Evolutionary conservation across 2,113 vertebrate genomes (phyloP).

Genomic region (Ptilonorhynchus violaceus): DNA sequence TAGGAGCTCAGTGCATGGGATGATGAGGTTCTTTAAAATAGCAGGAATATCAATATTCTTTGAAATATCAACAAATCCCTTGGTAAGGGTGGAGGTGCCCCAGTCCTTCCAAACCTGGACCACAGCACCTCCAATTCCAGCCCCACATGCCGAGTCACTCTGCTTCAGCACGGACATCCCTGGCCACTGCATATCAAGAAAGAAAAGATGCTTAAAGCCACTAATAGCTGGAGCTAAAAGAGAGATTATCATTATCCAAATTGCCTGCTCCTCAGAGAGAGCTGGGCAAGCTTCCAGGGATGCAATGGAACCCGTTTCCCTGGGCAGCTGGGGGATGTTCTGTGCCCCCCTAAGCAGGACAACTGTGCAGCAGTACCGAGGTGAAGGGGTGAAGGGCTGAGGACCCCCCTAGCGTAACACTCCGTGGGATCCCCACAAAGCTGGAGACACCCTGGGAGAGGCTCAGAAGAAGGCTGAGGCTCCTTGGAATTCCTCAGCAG

Average conservation of each 20-base stretch:
- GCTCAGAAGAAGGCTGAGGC: neutral
- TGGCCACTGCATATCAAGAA: neutral
- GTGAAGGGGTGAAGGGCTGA: neutral
- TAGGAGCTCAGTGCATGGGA: neutral
- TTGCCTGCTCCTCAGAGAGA: neutral
- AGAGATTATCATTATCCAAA: neutral
- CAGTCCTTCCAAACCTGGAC: neutral
- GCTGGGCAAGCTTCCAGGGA: neutral
- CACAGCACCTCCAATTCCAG: neutral
- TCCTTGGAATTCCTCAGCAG: neutral
- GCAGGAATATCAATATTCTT: neutral
- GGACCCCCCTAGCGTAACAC: fast-evolving
- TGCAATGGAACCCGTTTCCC: neutral
- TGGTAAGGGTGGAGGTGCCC: fast-evolving
- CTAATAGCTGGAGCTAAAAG: neutral
- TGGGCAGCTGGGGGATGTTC: neutral
- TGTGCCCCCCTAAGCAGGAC: fast-evolving
- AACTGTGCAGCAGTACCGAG: fast-evolving
- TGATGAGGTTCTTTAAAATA: neutral
- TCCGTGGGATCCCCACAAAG: neutral
- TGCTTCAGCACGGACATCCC: fast-evolving
- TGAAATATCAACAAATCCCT: neutral
- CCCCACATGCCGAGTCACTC: fast-evolving
- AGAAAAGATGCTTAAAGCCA: neutral
- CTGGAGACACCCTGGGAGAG: neutral